These are phyloP conservation scores for Cylas formicarius DNA, from an alignment of 1,140 invertebrate species.

Conservation along the genomic window DNA sequence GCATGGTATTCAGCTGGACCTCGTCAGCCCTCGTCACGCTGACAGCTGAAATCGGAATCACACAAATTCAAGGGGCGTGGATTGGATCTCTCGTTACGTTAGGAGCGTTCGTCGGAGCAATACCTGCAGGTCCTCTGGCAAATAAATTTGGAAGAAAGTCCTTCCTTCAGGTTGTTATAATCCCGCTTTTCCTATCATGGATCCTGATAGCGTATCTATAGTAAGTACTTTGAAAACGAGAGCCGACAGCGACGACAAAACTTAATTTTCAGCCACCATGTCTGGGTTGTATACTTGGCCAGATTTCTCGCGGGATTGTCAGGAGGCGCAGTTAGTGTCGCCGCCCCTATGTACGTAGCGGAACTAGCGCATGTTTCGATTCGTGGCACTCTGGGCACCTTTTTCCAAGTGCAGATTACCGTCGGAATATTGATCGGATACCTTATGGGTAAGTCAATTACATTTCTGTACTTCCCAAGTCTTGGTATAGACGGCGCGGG, in stretches of 20 bases:
- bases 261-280: constrained; percentile 35
- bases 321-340: constrained; percentile 54
- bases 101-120: constrained; percentile 55
- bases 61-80: constrained; percentile 38
- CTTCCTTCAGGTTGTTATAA: constrained; percentile 54
- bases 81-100: constrained; percentile 51
- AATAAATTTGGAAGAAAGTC: constrained; percentile 62
- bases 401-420: constrained; percentile 61
- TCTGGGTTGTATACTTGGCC: constrained; percentile 56
- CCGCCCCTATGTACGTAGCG: constrained; percentile 63
- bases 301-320: constrained; percentile 61
- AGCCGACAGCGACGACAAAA: neutral
- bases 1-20: constrained; percentile 62
- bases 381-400: constrained; percentile 62
- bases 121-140: constrained; percentile 53
- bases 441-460: constrained; percentile 44
- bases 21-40: constrained; percentile 51
- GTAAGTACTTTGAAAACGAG: no score
- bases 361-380: constrained; percentile 63
- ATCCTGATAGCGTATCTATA: constrained; percentile 53
- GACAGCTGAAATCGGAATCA: constrained; percentile 34
- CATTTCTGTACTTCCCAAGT: no score
- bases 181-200: constrained; percentile 65
- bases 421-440: constrained; percentile 59
- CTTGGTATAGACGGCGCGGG: no score